A percentile compares a stretch with the other conserved stretches of the same genome.
Evolutionary conservation across 1,140 invertebrate species (phyloP).

Genomic region (Hypothenemus hampei): DNA sequence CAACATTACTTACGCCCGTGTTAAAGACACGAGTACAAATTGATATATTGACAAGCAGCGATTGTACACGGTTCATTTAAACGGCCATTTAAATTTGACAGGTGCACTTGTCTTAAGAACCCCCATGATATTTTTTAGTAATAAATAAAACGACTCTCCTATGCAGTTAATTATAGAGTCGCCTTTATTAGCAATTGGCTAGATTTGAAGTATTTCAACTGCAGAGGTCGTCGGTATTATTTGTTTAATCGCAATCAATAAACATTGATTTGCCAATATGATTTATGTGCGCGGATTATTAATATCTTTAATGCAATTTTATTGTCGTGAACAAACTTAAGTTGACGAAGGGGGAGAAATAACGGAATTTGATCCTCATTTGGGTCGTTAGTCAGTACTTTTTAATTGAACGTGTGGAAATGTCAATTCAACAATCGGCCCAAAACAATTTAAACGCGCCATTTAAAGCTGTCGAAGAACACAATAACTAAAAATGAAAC

Average conservation of each 20-base stretch:
- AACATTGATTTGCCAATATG: background rate
- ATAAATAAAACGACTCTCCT: no score
- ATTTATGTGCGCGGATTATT: background rate
- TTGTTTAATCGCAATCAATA: background rate
- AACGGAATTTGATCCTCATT: background rate
- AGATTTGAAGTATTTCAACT: background rate
- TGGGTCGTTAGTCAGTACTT: background rate
- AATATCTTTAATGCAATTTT: background rate
- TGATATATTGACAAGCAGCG: background rate
- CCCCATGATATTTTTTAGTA: no score
- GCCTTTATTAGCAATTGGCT: no score
- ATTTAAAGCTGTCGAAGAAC: conserved; percentile 10
- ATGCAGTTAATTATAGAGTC: no score
- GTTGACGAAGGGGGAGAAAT: no score
- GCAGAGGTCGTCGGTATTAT: background rate
- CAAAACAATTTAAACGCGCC: background rate
- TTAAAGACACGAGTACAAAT: background rate
- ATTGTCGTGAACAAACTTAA: no score
- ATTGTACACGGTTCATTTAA: background rate
- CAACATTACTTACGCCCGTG: background rate
- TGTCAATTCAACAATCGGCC: conserved; percentile 1
- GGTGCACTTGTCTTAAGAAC: no score
- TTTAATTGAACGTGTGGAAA: background rate
- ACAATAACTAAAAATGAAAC: conserved; percentile 4
- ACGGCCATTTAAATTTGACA: background rate